A percentile compares a stretch with the other conserved stretches of the same genome.
Evolutionary conservation across 2,113 vertebrate genomes (phyloP).

Genomic region (Budorcas taxicolor): DNA sequence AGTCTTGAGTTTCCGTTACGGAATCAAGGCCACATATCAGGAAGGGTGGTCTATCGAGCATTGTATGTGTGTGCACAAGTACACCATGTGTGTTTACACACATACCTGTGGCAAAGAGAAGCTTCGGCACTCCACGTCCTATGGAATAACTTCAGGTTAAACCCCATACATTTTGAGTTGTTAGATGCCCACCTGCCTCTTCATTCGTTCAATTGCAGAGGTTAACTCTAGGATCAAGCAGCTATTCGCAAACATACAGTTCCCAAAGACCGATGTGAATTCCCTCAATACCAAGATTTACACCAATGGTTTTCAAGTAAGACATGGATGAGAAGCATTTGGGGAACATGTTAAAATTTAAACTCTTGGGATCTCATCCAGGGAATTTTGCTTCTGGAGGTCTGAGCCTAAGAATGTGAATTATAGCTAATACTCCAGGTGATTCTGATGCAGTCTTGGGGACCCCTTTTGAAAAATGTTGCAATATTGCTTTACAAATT

Average conservation of each 20-base stretch:
- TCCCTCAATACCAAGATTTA: neutral
- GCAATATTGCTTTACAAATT: neutral
- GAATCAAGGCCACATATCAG: neutral
- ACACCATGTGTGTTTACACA: neutral
- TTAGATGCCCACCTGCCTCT: neutral
- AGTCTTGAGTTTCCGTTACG: neutral
- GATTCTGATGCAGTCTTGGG: neutral
- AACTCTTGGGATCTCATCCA: neutral
- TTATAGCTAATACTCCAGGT: neutral
- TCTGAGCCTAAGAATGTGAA: neutral
- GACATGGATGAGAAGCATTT: neutral
- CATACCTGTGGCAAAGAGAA: neutral
- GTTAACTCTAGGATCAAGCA: neutral
- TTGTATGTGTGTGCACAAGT: neutral
- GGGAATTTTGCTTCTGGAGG: neutral
- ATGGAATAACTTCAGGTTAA: neutral
- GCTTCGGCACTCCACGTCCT: neutral
- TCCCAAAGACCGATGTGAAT: neutral
- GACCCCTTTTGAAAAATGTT: neutral
- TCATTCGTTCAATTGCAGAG: neutral
- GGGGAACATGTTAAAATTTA: neutral
- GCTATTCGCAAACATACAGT: neutral
- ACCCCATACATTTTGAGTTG: neutral
- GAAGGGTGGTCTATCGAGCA: neutral
- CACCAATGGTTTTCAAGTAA: neutral